These are phyloP conservation scores for Falcaria lacertinaria DNA, from an alignment of 2,888 invertebrate genomes.

Conservation along the genomic window DNA sequence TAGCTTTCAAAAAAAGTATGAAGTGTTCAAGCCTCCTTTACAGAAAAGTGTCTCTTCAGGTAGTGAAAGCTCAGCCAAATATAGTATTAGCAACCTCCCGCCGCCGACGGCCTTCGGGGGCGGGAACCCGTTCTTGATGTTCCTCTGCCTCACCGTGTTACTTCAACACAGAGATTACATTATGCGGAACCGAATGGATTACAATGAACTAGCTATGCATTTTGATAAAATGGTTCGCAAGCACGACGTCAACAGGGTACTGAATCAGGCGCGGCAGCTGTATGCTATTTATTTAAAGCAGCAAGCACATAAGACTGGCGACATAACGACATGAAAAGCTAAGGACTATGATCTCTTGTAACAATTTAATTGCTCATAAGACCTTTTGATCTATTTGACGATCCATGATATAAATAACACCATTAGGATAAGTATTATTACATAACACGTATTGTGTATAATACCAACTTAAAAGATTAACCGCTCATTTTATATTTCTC, in stretches of 20 bases:
- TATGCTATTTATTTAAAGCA: slow-evolving; percentile 93
- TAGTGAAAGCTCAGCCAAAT: slow-evolving; percentile 50
- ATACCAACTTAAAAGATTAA: background rate
- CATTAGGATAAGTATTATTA: slow-evolving; percentile 25
- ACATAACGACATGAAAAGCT: slow-evolving; percentile 57
- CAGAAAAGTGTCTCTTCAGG: slow-evolving; percentile 43
- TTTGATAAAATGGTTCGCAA: slow-evolving; percentile 98
- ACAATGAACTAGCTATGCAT: slow-evolving; percentile 98
- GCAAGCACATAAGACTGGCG: slow-evolving; percentile 75
- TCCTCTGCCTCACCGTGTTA: slow-evolving; percentile 94
- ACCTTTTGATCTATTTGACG: slow-evolving; percentile 22
- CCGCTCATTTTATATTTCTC: background rate
- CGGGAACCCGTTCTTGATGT: slow-evolving; percentile 98
- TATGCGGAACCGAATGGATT: slow-evolving; percentile 94
- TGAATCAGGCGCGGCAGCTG: slow-evolving; percentile 94
- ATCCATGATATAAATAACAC: slow-evolving; percentile 13
- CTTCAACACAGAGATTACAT: slow-evolving; percentile 95
- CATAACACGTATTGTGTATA: background rate
- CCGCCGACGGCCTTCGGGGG: slow-evolving; percentile 93
- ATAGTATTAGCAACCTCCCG: slow-evolving; percentile 81
- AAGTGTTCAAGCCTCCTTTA: slow-evolving; percentile 65
- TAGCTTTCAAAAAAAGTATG: slow-evolving; percentile 74
- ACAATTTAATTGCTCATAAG: slow-evolving; percentile 39
- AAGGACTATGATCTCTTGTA: slow-evolving; percentile 31
- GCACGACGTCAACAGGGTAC: slow-evolving; percentile 93